Evolutionary conservation across 2,797 vertebrate genomes (phyloP).

Genomic region (Squalus acanthias): DNA sequence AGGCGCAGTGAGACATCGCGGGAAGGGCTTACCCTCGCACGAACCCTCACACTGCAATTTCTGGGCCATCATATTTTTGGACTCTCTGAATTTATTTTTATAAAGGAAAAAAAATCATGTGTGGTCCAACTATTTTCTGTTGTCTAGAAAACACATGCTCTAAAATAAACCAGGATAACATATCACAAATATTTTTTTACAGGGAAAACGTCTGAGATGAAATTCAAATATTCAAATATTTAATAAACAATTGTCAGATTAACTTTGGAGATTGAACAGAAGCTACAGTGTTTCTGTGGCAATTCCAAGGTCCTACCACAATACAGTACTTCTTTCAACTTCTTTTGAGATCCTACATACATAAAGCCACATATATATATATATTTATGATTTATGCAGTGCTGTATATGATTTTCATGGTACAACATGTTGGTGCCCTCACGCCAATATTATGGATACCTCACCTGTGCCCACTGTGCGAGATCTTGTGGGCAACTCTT

Average conservation of each 20-base stretch:
- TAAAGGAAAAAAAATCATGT: slow-evolving; percentile 55
- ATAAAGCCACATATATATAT: slow-evolving; percentile 44
- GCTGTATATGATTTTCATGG: not conserved
- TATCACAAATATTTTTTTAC: slow-evolving; percentile 73
- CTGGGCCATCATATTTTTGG: not conserved
- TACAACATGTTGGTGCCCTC: not conserved
- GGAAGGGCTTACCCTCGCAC: too few species aligned
- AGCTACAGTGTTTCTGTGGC: slow-evolving; percentile 63
- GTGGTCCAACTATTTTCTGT: slow-evolving; percentile 70
- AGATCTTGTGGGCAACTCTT: not conserved
- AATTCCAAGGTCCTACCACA: slow-evolving; percentile 73
- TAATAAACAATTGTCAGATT: slow-evolving; percentile 88
- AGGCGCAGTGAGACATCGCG: too few species aligned
- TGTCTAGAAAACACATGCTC: slow-evolving; percentile 55
- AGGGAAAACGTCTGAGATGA: slow-evolving; percentile 70
- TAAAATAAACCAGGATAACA: slow-evolving; percentile 73
- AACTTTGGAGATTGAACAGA: slow-evolving; percentile 73
- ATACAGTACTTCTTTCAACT: slow-evolving; percentile 45
- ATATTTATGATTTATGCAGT: slow-evolving; percentile 37
- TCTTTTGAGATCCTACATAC: slow-evolving; percentile 47
- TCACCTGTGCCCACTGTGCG: not conserved
- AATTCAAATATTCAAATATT: slow-evolving; percentile 77
- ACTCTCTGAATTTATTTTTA: not conserved
- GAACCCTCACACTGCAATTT: too few species aligned
- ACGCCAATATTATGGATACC: not conserved